These are phyloP conservation scores for Crocallis elinguaria DNA, from an alignment of 2,888 invertebrate genomes.

Conservation along the genomic window DNA sequence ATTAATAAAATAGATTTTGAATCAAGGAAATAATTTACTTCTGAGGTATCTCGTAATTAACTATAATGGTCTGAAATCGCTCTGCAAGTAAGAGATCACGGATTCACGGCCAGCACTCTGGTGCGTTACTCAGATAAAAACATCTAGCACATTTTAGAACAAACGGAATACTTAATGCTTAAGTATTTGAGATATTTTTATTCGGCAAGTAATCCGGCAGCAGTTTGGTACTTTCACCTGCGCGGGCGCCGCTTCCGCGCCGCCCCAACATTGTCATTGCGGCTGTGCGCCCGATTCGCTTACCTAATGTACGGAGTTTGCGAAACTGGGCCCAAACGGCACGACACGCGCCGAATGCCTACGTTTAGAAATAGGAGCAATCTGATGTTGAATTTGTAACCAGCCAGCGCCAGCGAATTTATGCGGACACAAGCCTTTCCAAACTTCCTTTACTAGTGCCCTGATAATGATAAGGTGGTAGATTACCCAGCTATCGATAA, in stretches of 20 bases:
- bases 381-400: slow-evolving; percentile 25
- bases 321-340: slow-evolving; percentile 65
- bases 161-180: slow-evolving; percentile 32
- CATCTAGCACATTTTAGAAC: slow-evolving; percentile 19
- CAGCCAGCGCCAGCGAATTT: slow-evolving; percentile 5
- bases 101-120: too few species aligned
- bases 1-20: too few species aligned
- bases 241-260: slow-evolving; percentile 48
- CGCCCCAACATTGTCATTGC: slow-evolving; percentile 70
- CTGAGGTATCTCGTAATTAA: too few species aligned
- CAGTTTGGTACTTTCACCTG: slow-evolving; percentile 71
- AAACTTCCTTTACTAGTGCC: slow-evolving; percentile 11
- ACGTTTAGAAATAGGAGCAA: slow-evolving; percentile 53
- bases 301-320: slow-evolving; percentile 74
- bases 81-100: neutral
- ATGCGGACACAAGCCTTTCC: slow-evolving; percentile 2
- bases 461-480: slow-evolving; percentile 17
- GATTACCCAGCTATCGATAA: slow-evolving; percentile 12
- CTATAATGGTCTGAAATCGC: neutral
- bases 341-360: slow-evolving; percentile 57
- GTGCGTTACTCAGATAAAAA: slow-evolving; percentile 2
- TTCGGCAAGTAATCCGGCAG: slow-evolving; percentile 53
- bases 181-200: slow-evolving; percentile 44
- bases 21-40: too few species aligned
- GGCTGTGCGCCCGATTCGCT: slow-evolving; percentile 68